Base-by-base conservation (phyloP, 1,140 invertebrate species). In the Hylyphantes graminicola region DNA sequence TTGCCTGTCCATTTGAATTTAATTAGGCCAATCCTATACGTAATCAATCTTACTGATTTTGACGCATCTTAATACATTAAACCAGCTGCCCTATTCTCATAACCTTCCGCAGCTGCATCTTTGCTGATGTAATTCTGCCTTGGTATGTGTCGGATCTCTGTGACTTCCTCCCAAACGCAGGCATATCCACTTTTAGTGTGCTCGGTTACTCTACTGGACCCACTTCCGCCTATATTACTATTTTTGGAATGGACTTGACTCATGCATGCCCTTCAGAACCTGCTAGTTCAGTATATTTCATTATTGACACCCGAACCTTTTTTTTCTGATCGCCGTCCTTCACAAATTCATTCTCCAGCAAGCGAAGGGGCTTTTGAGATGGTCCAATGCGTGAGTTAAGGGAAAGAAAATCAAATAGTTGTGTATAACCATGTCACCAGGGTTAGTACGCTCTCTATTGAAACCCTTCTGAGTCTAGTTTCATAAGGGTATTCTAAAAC, bases 341-440 rank as follows among this genome's bases (percentile, higher is more conserved):
- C 73, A 76, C 67, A 51, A 65, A 70, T 61, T n/a, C 17, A n/a
- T 55, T 55, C 21, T 82, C 68, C 55, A 84, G 67, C 85, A 90
- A 92, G 91, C 91, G 92, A 94, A 94, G 92, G 95, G 95, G 95
- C 95, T 96, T 96, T 96, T 96, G 95, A 96, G 95, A 96, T 96
- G 95, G 95, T 96, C 95, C 95, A 96, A 95, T 93, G 17, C 19
- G 55, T 75, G 51, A 82, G 63, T 73, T 35, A 35, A 35, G 35
- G 35, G 35, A 35, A 51, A 70, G 48, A 70, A 92, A 64, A 55
- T 64, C 51, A 63, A n/a, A 80, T 85, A 10, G 61, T 53, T 67
- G 13, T 84, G 48, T 78, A 50, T 78, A 19, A 59, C 74, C 7
- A 75, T 75, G 51, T 78, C 55, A 85, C 84, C 75, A 79, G 35